Percentiles rank a stretch among this genome's conserved stretches.
Evolutionary conservation across 1,140 invertebrate species (phyloP).

Genomic region (Aphis gossypii): DNA sequence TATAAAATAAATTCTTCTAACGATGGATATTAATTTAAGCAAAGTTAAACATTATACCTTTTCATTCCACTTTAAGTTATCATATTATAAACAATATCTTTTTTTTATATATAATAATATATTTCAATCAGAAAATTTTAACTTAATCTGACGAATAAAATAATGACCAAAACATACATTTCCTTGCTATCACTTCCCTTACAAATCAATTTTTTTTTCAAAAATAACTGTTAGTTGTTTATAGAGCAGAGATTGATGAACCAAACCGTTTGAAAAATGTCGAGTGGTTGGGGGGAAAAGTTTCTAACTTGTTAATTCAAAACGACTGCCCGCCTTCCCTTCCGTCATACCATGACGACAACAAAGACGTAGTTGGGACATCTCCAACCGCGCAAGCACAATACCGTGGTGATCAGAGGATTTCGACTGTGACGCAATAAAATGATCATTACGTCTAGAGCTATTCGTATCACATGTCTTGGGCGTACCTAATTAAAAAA

Average conservation of each 20-base stretch:
- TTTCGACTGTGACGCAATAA: constrained; percentile 7
- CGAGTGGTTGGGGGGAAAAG: background rate
- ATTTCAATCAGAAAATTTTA: too few relatives aligned
- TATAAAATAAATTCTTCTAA: too few relatives aligned
- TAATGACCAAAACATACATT: too few relatives aligned
- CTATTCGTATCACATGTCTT: background rate
- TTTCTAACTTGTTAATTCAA: background rate
- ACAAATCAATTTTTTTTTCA: background rate
- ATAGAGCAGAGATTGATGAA: background rate
- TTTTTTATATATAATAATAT: too few relatives aligned
- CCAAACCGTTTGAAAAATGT: background rate
- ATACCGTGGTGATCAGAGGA: background rate
- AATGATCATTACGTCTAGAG: background rate
- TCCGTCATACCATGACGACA: background rate
- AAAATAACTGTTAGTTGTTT: background rate
- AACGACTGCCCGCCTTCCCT: background rate
- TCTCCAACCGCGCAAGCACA: background rate
- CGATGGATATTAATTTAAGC: too few relatives aligned
- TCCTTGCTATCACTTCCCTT: too few relatives aligned
- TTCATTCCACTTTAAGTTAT: too few relatives aligned
- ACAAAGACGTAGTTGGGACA: background rate
- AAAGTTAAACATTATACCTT: too few relatives aligned
- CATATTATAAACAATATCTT: too few relatives aligned
- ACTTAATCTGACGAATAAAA: too few relatives aligned
- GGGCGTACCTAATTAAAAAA: constrained; percentile 15